phyloP scores from a whole-genome alignment of 1,140 invertebrate species.

The Drosophila insularis region DNA sequence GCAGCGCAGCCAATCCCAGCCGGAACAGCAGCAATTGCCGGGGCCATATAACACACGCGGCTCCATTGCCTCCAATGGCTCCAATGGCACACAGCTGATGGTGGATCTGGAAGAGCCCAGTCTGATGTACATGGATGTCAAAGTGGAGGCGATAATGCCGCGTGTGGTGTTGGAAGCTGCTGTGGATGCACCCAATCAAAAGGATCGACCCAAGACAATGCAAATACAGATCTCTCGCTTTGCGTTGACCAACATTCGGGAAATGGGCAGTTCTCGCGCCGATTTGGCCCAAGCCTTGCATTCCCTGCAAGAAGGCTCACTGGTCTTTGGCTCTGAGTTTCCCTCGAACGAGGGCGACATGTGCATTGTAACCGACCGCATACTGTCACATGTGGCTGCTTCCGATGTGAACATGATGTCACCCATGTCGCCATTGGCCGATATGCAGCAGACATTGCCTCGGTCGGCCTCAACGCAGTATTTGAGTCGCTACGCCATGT shows the following conservation, averaged over 20 bases:
- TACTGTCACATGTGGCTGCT: slow-evolving; percentile 87
- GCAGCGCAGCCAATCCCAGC: slow-evolving; percentile 77
- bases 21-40: slow-evolving; percentile 72
- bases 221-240: slow-evolving; percentile 91
- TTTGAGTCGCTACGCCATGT: slow-evolving; percentile 87
- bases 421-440: slow-evolving; percentile 44
- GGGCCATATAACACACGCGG: slow-evolving; percentile 48
- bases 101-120: slow-evolving; percentile 81
- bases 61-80: slow-evolving; percentile 74
- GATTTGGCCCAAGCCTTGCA: slow-evolving; percentile 90
- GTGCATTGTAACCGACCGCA: slow-evolving; percentile 88
- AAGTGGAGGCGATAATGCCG: slow-evolving; percentile 95
- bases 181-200: slow-evolving; percentile 75
- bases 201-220: slow-evolving; percentile 89
- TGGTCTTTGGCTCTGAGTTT: slow-evolving; percentile 89
- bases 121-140: slow-evolving; percentile 91
- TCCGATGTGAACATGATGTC: slow-evolving; percentile 68
- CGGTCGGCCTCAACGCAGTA: slow-evolving; percentile 71
- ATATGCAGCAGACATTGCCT: slow-evolving; percentile 38
- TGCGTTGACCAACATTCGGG: slow-evolving; percentile 90
- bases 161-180: slow-evolving; percentile 83
- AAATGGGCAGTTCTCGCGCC: slow-evolving; percentile 87
- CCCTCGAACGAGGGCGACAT: slow-evolving; percentile 87
- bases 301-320: slow-evolving; percentile 87
- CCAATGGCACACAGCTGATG: slow-evolving; percentile 73